phyloP scores from a whole-genome alignment of 2,888 invertebrate species.

The Tetragnatha montana region DNA sequence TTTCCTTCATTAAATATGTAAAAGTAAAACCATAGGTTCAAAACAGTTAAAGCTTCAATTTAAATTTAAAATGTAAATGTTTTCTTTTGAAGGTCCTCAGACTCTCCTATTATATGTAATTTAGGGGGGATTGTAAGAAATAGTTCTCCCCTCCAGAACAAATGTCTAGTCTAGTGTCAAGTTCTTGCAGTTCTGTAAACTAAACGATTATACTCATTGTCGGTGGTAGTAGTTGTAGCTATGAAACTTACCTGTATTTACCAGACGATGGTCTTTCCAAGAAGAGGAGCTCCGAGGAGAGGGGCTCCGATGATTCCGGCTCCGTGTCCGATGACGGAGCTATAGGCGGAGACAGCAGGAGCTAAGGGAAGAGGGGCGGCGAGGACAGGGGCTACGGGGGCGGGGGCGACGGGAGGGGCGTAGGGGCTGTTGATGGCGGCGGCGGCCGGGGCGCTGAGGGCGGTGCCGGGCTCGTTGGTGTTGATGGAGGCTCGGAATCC shows the following conservation, averaged over 20 bases:
- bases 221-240: too few relatives aligned
- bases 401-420: constrained; percentile 20
- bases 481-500: constrained; percentile 60
- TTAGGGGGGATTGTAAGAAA: too few relatives aligned
- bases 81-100: too few relatives aligned
- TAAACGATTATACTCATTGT: too few relatives aligned
- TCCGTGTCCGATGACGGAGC: constrained; percentile 26
- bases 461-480: constrained; percentile 66
- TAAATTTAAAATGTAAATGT: too few relatives aligned
- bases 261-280: constrained; percentile 2
- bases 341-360: constrained; percentile 15
- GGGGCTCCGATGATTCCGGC: constrained; percentile 6
- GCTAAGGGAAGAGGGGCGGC: background rate
- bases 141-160: too few relatives aligned
- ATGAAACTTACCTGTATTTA: background rate
- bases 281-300: background rate
- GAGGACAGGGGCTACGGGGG: background rate
- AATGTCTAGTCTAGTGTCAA: too few relatives aligned
- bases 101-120: too few relatives aligned
- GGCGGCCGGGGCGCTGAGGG: constrained; percentile 55
- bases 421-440: constrained; percentile 44
- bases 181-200: too few relatives aligned
- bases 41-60: too few relatives aligned
- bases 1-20: too few relatives aligned
- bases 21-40: too few relatives aligned